Conservation (phyloP, 2,888 invertebrate genomes). For the Julus scanicus region DNA sequence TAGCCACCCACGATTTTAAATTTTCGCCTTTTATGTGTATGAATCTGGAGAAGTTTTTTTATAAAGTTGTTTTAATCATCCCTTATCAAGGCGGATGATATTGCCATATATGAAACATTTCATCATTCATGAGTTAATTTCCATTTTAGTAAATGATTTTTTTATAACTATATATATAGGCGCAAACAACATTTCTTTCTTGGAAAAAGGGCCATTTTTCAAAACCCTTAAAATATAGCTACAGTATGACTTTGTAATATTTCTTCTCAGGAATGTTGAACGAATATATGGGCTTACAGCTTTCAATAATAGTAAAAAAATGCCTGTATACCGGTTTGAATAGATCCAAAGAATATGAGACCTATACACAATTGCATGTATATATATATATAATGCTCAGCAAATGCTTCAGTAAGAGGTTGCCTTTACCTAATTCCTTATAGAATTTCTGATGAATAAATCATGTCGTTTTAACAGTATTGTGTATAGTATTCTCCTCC, state of each 20-base stretch:
- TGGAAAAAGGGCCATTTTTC: neutral
- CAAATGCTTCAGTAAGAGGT: neutral
- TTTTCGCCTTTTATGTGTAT: too few species aligned
- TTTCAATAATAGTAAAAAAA: neutral
- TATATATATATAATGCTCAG: neutral
- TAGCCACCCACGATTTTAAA: too few species aligned
- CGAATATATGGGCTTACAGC: neutral
- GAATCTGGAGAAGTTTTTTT: too few species aligned
- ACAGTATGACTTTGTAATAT: too few species aligned
- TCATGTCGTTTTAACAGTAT: neutral
- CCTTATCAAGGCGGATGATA: too few species aligned
- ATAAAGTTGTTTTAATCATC: too few species aligned
- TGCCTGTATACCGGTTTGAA: neutral
- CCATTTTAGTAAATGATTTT: too few species aligned
- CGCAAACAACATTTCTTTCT: neutral
- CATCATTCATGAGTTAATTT: too few species aligned
- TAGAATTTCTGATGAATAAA: neutral
- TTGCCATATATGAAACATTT: too few species aligned
- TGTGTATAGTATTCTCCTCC: neutral
- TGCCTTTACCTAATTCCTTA: neutral
- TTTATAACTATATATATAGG: too few species aligned
- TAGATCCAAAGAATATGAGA: neutral
- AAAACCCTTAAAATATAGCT: neutral
- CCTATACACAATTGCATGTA: neutral
- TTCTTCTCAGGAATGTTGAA: neutral